Evolutionary conservation across 1,140 invertebrate genomes (phyloP).

Genomic region (Aplysia californica): DNA sequence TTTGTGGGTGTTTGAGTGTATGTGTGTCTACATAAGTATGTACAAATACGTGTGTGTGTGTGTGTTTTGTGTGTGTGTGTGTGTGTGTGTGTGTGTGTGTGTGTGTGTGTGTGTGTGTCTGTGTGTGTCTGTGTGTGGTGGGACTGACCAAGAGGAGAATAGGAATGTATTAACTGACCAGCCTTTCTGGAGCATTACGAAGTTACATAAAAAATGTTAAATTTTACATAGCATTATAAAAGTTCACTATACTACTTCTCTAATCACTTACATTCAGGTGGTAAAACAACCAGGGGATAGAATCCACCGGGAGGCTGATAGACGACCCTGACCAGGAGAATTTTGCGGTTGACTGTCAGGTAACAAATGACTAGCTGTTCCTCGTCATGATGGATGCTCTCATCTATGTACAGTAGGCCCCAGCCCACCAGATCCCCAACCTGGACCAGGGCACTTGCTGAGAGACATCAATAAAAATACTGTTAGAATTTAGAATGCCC

Average conservation of each 20-base stretch:
- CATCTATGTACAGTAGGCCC: slow-evolving; percentile 51
- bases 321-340: slow-evolving; percentile 55
- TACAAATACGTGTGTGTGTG: no score
- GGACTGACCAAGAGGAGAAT: neutral
- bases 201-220: neutral
- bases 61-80: neutral
- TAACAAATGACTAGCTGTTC: slow-evolving; percentile 62
- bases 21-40: no score
- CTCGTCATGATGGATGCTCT: slow-evolving; percentile 37
- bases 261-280: slow-evolving; percentile 45
- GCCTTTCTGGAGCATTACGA: neutral
- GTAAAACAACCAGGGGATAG: slow-evolving; percentile 57
- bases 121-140: no score
- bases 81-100: neutral
- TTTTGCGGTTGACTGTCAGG: slow-evolving; percentile 58
- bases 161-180: neutral
- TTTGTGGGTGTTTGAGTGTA: no score
- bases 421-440: slow-evolving; percentile 52
- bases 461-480: no score
- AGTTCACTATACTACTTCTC: neutral
- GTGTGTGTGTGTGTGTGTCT: neutral
- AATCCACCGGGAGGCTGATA: slow-evolving; percentile 62
- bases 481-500: no score
- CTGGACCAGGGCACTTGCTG: slow-evolving; percentile 27
- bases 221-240: neutral